phyloP scores from a whole-genome alignment of 1,140 invertebrate species.

The Procambarus clarkii region DNA sequence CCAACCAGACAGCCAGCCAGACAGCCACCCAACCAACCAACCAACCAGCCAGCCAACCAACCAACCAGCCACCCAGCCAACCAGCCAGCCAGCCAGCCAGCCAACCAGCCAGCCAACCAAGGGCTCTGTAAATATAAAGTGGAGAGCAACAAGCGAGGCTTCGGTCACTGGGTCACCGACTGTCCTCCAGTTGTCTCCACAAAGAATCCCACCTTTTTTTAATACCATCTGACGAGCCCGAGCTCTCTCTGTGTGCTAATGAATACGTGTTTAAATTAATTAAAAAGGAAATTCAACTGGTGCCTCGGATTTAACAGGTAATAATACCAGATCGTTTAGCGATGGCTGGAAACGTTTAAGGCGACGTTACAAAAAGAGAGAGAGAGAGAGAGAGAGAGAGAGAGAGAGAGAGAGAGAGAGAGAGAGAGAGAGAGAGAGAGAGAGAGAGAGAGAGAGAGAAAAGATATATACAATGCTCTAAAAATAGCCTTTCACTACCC shows the following conservation, averaged over 20 bases:
- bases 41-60: neutral
- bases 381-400: no score
- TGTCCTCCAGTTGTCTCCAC: neutral
- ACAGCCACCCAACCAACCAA: no score
- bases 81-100: conserved; percentile 17
- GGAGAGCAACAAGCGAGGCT: neutral
- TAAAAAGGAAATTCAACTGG: conserved; percentile 32
- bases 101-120: no score
- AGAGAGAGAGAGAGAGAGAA: neutral
- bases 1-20: no score
- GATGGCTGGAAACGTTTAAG: neutral
- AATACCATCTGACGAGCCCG: conserved; percentile 18
- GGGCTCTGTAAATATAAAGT: neutral
- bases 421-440: no score
- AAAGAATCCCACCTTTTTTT: conserved; percentile 11
- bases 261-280: conserved; percentile 43
- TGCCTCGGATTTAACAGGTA: conserved; percentile 25
- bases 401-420: no score
- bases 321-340: conserved; percentile 12
- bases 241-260: conserved; percentile 21
- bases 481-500: conserved; percentile 1
- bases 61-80: neutral
- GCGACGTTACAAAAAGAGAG: no score
- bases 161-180: conserved; percentile 19
- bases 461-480: neutral